These are phyloP conservation scores for Parelbella ahira DNA, from an alignment of 2,888 invertebrate genomes.

Conservation along the genomic window DNA sequence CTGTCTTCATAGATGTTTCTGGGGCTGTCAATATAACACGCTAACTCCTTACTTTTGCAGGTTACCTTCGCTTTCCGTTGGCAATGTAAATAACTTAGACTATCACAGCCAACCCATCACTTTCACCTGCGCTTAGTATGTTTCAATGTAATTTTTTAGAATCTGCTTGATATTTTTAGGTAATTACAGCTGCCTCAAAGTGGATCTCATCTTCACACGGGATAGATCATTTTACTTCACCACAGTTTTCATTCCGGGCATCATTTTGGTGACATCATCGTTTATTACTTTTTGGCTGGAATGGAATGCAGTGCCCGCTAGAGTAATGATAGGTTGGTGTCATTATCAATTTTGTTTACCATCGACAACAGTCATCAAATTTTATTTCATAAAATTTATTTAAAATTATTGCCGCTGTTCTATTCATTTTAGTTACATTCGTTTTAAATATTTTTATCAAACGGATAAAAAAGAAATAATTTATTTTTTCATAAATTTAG, in stretches of 20 bases:
- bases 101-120: slow-evolving; percentile 39
- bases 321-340: slow-evolving; percentile 96
- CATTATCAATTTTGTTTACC: slow-evolving; percentile 40
- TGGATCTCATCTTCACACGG: slow-evolving; percentile 95
- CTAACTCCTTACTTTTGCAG: slow-evolving; percentile 55
- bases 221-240: slow-evolving; percentile 98
- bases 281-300: slow-evolving; percentile 99
- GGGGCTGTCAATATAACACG: slow-evolving; percentile 69
- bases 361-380: too few species aligned
- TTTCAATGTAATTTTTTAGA: slow-evolving; percentile 55
- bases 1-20: slow-evolving; percentile 63
- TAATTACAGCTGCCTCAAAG: slow-evolving; percentile 97
- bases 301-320: slow-evolving; percentile 97
- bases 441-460: too few species aligned
- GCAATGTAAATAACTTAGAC: slow-evolving; percentile 45
- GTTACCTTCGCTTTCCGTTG: slow-evolving; percentile 52
- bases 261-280: slow-evolving; percentile 97
- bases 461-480: too few species aligned
- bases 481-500: too few species aligned
- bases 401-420: too few species aligned
- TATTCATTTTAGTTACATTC: too few species aligned
- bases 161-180: slow-evolving; percentile 83
- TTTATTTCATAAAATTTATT: too few species aligned
- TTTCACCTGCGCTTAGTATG: slow-evolving; percentile 36
- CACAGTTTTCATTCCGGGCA: slow-evolving; percentile 97